Base-by-base conservation (phyloP, 2,888 invertebrate genomes). In the Yponomeuta evonymella region DNA sequence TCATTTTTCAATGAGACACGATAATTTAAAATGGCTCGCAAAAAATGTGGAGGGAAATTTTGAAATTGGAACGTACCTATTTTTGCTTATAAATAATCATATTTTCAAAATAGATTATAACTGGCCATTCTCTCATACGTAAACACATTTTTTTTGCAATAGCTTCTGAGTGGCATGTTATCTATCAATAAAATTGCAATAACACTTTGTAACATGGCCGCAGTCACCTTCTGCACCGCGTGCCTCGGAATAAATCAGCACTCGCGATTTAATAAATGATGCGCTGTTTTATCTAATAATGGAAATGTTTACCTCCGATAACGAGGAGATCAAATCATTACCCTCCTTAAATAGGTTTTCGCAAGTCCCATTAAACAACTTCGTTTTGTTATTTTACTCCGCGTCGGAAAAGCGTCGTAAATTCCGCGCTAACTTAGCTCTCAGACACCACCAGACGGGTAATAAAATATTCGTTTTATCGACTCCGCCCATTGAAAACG, bases 401-500 rank as follows among this genome's bases (percentile, higher is more conserved):
- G 78, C 75, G 73, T 77, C 76, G 76, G 76, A 76, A 76, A 75
- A 79, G 73, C 77, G 76, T 78, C 81, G 77, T 86, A 85, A 85
- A 85, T 81, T 80, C 70, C 69, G 73, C 73, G 75, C 76, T 74
- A 73, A 74, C 75, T 75, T 76, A 68, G 68, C 74, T 75, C 75
- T 75, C 78, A 78, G 78, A 81, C 81, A 83, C 79, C 75, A 74
- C 79, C 75, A 74, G 71, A 43, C 71, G 43, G 67, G 77, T 76
- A 76, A 78, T 84, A 82, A 84, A 83, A 81, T 83, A 80, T 82
- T 78, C 76, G 82, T 82, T 81, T 83, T 82, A 83, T 83, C 76
- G 80, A 79, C 77, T 15, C 67, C 67, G 48, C 36, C 48, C 23
- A 48, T 67, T 48, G 67, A 67, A 67, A 36, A 23, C 36, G 23